Base-by-base conservation (phyloP, 2,797 vertebrate species). In the Sus cebifrons region DNA sequence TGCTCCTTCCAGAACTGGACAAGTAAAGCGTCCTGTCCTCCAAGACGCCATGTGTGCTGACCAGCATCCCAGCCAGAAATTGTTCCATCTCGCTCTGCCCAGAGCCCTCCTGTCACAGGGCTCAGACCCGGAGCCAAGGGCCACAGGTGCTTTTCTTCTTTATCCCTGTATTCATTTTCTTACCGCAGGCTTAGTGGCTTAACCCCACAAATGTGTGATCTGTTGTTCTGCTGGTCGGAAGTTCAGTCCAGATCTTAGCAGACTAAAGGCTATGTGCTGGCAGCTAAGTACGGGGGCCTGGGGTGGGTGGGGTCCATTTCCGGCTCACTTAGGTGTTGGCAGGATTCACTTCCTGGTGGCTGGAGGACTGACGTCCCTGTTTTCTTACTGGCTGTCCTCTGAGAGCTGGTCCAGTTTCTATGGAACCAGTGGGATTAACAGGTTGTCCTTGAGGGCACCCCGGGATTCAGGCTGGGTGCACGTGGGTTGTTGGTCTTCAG, bases 21-120 rank as follows among this genome's bases (percentile, higher is more conserved):
- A 12, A 36, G 1, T 0, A 0, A 40, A 36, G 1, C 0, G 0
- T 25, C 73, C 65, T 32, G n/a, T 36, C 10, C 12, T 16, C 62
- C 25, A 11, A 54, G 56, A 64, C 0, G 0, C 36, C 15, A 0
- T 0, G 27, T 23, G 49, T 49, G 83, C 32, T 27, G 58, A 12
- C 62, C 21, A 0, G 1, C 16, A 32, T 20, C 14, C 27, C 20
- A 18, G 21, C 8, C 10, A 15, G 36, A 70, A n/a, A 40, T 68
- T 0, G 6, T 58, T n/a, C 44, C 4, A 4, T 27, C 20, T 9
- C 0, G 0, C 29, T 93, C 79, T 4, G 56, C 67, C 74, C 21
- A 5, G 4, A 58, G 40, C 71, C 52, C 17, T 16, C 8, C 16
- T 40, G 15, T 15, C 73, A 27, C 13, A 29, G 29, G 70, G 21